A percentile compares a stretch with the other conserved stretches of the same genome.
These are phyloP conservation scores for Ormyrus pomaceus DNA, from an alignment of 2,888 invertebrate species.

Conservation along the genomic window DNA sequence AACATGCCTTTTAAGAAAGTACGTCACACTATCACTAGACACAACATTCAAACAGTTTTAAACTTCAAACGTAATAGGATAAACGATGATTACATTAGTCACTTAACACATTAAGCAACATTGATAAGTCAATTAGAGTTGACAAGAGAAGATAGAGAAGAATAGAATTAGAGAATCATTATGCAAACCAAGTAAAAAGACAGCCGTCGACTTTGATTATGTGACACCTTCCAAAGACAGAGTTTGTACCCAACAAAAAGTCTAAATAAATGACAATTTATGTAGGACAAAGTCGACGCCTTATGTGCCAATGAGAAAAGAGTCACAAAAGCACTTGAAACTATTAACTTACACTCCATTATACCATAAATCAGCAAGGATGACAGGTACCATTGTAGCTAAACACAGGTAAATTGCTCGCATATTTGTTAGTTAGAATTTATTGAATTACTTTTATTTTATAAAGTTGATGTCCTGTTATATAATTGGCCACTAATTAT, in stretches of 20 bases:
- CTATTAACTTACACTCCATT: conserved; percentile 71
- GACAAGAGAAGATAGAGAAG: conserved; percentile 30
- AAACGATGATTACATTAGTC: conserved; percentile 9
- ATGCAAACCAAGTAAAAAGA: conserved; percentile 43
- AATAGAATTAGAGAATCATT: conserved; percentile 26
- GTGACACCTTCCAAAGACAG: conserved; percentile 15
- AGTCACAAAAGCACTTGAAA: conserved; percentile 46
- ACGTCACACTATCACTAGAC: conserved; percentile 22
- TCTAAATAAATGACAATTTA: conserved; percentile 20
- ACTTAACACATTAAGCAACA: conserved; percentile 32
- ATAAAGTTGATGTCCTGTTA: conserved; percentile 43
- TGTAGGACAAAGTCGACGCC: conserved; percentile 53
- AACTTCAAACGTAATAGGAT: conserved; percentile 7
- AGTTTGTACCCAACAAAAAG: conserved; percentile 14
- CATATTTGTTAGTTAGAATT: conserved; percentile 67
- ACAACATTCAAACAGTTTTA: conserved; percentile 12
- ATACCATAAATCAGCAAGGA: conserved; percentile 72
- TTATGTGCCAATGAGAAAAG: conserved; percentile 39
- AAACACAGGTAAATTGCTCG: conserved; percentile 68
- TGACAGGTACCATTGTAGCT: conserved; percentile 68
- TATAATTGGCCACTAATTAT: conserved; percentile 31
- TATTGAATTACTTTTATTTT: conserved; percentile 31
- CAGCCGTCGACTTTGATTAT: conserved; percentile 54
- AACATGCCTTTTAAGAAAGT: too few species aligned
- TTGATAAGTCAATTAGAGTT: conserved; percentile 25